Conservation (phyloP, 2,113 vertebrate species). For the Merops nubicus region DNA sequence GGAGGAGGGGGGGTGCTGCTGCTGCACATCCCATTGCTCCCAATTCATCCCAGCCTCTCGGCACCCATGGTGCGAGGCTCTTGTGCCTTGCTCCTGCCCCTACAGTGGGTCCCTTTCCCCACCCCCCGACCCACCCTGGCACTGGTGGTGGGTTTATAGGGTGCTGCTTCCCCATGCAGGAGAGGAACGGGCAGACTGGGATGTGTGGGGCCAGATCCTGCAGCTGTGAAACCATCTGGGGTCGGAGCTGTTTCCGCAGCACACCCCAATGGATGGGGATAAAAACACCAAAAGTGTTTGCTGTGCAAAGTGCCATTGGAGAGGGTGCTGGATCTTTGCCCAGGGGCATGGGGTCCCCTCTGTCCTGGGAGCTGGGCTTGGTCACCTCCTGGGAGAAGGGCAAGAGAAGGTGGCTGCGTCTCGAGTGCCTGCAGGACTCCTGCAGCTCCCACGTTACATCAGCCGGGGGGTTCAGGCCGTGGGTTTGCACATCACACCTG, state of each 20-base stretch:
- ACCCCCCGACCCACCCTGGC: neutral
- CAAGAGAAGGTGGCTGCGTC: neutral
- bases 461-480: fast-evolving
- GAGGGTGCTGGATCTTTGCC: neutral
- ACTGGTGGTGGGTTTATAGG: neutral
- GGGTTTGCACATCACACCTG: fast-evolving
- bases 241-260: fast-evolving
- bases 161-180: neutral
- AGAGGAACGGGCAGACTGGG: neutral
- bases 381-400: neutral
- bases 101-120: fast-evolving
- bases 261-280: neutral
- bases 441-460: fast-evolving
- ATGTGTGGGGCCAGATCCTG: neutral
- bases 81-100: neutral
- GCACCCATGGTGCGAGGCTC: fast-evolving
- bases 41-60: neutral
- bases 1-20: neutral
- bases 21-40: fast-evolving
- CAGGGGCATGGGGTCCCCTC: neutral
- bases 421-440: neutral
- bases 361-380: neutral
- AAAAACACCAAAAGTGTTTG: fast-evolving
- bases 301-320: neutral
- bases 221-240: neutral